A percentile compares a stretch with the other conserved stretches of the same genome.
Conservation (phyloP, 2,113 vertebrate genomes). For the Archocentrus centrarchus region DNA sequence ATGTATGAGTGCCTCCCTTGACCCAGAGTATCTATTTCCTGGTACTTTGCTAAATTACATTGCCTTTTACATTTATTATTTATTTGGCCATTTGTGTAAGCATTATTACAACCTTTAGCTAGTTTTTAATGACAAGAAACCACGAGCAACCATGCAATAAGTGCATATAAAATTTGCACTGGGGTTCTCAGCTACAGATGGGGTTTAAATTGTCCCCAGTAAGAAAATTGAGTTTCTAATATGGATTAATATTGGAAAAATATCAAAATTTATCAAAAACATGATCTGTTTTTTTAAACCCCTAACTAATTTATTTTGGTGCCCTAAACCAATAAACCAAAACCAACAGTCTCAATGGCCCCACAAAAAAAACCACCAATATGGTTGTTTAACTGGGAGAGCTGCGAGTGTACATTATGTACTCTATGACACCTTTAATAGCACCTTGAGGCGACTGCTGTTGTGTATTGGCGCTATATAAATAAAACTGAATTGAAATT, state of each 20-base stretch:
- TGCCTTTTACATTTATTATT: constrained; percentile 13
- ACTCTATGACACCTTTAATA: not conserved
- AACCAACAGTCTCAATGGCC: not conserved
- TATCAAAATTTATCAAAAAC: not conserved
- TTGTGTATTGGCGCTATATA: not conserved
- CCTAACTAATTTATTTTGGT: not conserved
- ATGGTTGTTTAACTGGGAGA: not conserved
- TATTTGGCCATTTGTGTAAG: not conserved
- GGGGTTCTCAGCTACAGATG: not conserved
- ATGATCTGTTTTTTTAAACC: not conserved
- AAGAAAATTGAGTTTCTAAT: not conserved
- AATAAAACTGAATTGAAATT: not conserved
- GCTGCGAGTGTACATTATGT: not conserved
- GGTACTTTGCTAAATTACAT: constrained; percentile 31
- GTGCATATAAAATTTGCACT: not conserved
- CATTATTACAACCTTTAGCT: not conserved
- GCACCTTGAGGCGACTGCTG: not conserved
- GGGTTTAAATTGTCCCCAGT: not conserved
- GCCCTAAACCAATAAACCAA: not conserved
- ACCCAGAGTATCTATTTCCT: constrained; percentile 48
- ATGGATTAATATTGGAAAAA: not conserved
- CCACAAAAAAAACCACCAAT: not conserved
- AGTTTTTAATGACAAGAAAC: not conserved
- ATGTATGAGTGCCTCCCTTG: constrained; percentile 41
- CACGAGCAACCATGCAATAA: not conserved